These are phyloP conservation scores for Chromis chromis DNA, from an alignment of 2,797 vertebrate genomes.

Conservation along the genomic window DNA sequence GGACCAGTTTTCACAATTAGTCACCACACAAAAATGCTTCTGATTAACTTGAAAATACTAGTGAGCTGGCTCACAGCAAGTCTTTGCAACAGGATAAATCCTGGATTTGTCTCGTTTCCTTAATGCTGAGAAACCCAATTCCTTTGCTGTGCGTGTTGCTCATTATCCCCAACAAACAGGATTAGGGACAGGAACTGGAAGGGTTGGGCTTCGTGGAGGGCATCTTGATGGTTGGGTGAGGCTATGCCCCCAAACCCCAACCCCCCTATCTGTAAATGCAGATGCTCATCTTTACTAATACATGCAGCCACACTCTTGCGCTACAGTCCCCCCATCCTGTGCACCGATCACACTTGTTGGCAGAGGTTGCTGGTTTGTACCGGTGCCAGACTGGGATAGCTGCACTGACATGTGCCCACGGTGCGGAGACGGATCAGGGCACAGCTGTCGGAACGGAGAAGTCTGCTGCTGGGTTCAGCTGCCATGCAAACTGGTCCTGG, in stretches of 20 bases:
- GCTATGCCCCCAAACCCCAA: constrained; percentile 3
- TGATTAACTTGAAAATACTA: constrained; percentile 25
- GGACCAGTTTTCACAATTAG: background rate
- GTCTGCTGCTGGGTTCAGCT: constrained; percentile 50
- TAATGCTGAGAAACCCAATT: constrained; percentile 29
- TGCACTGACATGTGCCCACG: constrained; percentile 45
- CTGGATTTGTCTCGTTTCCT: constrained; percentile 31
- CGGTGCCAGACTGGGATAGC: constrained; percentile 53
- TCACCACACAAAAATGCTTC: constrained; percentile 6
- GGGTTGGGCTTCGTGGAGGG: constrained; percentile 25
- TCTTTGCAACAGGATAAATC: constrained; percentile 15
- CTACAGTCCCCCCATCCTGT: constrained; percentile 37
- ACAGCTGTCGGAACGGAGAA: constrained; percentile 61
- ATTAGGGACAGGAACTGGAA: constrained; percentile 48
- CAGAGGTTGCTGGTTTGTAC: constrained; percentile 29
- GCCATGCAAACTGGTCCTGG: constrained; percentile 31
- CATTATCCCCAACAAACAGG: constrained; percentile 54
- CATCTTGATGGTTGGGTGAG: constrained; percentile 60
- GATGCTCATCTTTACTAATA: constrained; percentile 44
- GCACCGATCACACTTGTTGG: constrained; percentile 57
- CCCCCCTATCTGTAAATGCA: constrained; percentile 14
- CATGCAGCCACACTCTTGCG: constrained; percentile 15
- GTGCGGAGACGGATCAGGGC: constrained; percentile 55
- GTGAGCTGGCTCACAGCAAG: background rate
- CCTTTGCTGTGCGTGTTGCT: constrained; percentile 51